These are phyloP conservation scores for Agrochola lota DNA, from an alignment of 2,888 invertebrate species.

Conservation along the genomic window DNA sequence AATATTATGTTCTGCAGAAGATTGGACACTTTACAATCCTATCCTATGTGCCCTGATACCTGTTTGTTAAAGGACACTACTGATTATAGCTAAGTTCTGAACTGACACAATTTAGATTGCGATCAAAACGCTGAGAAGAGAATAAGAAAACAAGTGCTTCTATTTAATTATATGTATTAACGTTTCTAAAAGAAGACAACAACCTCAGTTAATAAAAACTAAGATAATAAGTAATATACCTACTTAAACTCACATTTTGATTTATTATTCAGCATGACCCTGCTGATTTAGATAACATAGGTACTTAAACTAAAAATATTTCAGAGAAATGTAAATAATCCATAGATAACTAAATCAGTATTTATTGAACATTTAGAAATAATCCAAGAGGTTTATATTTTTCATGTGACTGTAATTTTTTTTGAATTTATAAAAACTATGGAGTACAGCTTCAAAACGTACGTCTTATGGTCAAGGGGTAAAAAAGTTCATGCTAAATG, in stretches of 20 bases:
- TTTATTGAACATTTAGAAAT: neutral
- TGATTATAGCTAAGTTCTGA: too few relatives aligned
- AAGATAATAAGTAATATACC: slow-evolving; percentile 7
- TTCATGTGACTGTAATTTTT: neutral
- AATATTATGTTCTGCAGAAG: too few relatives aligned
- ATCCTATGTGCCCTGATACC: too few relatives aligned
- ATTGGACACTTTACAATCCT: too few relatives aligned
- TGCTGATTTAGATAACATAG: slow-evolving; percentile 30
- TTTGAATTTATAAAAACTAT: neutral
- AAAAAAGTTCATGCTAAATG: neutral
- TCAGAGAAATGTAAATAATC: slow-evolving; percentile 31
- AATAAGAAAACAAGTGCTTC: neutral
- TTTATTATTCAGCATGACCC: slow-evolving; percentile 20
- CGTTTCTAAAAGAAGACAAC: neutral
- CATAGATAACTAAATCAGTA: slow-evolving; percentile 41
- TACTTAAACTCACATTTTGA: slow-evolving; percentile 30
- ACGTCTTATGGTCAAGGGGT: neutral
- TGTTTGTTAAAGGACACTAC: too few relatives aligned
- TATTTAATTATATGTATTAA: neutral
- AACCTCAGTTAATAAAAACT: neutral
- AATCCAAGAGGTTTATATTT: neutral
- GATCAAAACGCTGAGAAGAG: neutral
- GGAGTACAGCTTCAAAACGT: neutral
- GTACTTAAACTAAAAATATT: slow-evolving; percentile 2
- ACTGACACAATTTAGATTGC: neutral